A percentile compares a stretch with the other conserved stretches of the same genome.
Conservation (phyloP, 2,888 invertebrate genomes). For the Dynastes tityus region DNA sequence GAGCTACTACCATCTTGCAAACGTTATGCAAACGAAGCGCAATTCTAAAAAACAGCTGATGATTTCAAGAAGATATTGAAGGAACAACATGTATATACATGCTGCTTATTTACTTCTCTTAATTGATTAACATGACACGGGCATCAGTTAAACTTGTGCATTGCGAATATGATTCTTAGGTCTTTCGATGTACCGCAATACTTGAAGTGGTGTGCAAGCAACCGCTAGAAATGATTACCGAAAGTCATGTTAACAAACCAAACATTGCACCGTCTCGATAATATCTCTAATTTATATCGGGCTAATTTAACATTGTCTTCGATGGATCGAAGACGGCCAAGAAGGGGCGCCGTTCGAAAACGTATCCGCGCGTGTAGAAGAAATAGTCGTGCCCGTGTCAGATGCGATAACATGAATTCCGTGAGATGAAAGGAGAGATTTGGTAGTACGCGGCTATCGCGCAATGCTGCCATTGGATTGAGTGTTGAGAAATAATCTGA, state of each 20-base stretch:
- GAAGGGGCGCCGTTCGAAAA: constrained; percentile 11
- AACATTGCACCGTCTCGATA: constrained; percentile 32
- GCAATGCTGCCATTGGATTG: constrained; percentile 8
- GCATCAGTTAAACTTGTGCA: not conserved
- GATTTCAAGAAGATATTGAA: too few species aligned
- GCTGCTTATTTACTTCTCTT: not conserved
- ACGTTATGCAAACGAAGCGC: too few species aligned
- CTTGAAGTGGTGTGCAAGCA: constrained; percentile 12
- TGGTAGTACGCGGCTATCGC: constrained; percentile 26
- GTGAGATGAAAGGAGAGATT: constrained; percentile 44
- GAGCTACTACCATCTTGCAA: too few species aligned
- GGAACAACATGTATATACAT: too few species aligned
- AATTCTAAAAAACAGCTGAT: too few species aligned
- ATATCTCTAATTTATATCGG: constrained; percentile 44
- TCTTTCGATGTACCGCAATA: constrained; percentile 1
- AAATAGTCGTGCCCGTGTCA: constrained; percentile 40
- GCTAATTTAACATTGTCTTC: constrained; percentile 47
- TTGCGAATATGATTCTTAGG: constrained; percentile 16
- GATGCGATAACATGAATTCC: constrained; percentile 43
- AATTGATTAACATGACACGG: not conserved
- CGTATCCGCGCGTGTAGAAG: constrained; percentile 1
- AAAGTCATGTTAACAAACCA: constrained; percentile 41
- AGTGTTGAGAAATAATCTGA: constrained; percentile 36
- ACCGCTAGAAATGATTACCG: constrained; percentile 32
- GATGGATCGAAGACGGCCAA: not conserved